Base-by-base conservation (phyloP, 2,113 vertebrate species). In the Leptobrachium ailaonicum region DNA sequence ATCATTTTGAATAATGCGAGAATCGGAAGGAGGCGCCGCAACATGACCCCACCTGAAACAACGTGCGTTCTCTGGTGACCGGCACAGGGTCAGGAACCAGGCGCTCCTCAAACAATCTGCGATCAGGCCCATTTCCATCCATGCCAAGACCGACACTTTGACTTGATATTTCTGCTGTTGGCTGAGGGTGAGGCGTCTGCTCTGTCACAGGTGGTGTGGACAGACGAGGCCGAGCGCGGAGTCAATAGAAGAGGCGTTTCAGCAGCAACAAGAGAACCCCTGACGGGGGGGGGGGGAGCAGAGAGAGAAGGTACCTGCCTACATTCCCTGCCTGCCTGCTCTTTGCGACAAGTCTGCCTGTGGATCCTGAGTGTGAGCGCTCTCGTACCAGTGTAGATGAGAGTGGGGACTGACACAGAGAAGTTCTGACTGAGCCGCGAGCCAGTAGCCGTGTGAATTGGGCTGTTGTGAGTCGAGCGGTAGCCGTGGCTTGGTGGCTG, bases 341-440 rank as follows among this genome's bases (percentile, higher is more conserved):
- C 56, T 60, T 14, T 60, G 56, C 56, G 11, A 14, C 13, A 60
- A 92, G 93, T 89, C 84, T 88, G 88, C 86, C 88, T 86, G 86
- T 82, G 88, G 83, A 91, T 92, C 86, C 85, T 87, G 87, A 88
- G 90, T 88, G 90, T 92, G 91, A 95, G 94, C 94, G 86, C 93
- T 91, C 92, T 92, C 94, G 92, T 99, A 99, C 98, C 97, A 92
- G 96, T 95, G 88, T 98, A 99, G 95, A 99, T 95, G 95, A 99
- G 97, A 89, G 98, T 99, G 94, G 98, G 98, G 90, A 99, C 97
- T 95, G 98, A 99, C 92, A 99, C 95, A 95, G 97, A 99, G 96
- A 99, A 98, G 96, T 96, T 98, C 97, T 99, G 98, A 94, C 96
- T 96, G 91, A 99, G 97, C 90, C 97, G 97, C 88, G 96, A 96